phyloP scores from a whole-genome alignment of 2,888 invertebrate species.

The Agrenia bidenticulata region DNA sequence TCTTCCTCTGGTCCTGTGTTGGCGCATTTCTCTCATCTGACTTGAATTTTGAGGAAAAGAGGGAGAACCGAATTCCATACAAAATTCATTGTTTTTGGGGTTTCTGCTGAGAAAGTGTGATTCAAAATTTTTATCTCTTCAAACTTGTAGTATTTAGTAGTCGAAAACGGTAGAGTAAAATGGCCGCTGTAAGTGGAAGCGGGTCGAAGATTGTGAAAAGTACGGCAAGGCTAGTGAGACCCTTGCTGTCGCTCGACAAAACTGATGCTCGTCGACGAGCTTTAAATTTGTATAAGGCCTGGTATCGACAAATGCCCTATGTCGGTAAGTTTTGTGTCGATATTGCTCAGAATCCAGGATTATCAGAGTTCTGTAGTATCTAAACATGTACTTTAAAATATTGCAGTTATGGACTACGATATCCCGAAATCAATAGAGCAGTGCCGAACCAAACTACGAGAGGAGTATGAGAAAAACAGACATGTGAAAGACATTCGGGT shows the following conservation, averaged over 20 bases:
- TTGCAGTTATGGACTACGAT: conserved; percentile 78
- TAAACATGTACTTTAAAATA: too few species aligned
- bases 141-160: neutral
- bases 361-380: too few species aligned
- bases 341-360: too few species aligned
- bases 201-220: conserved; percentile 58
- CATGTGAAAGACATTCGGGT: conserved; percentile 80
- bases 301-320: conserved; percentile 89
- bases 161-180: neutral
- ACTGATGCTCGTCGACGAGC: conserved; percentile 80
- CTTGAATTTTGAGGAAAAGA: neutral
- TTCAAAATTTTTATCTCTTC: neutral
- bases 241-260: conserved; percentile 76
- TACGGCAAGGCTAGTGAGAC: conserved; percentile 71
- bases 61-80: neutral
- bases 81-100: neutral
- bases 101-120: neutral
- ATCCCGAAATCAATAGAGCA: conserved; percentile 73
- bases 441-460: conserved; percentile 71
- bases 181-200: conserved; percentile 15
- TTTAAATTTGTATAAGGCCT: conserved; percentile 84
- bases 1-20: neutral
- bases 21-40: too few species aligned
- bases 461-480: conserved; percentile 74
- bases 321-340: conserved; percentile 76